Evolutionary conservation across 2,113 vertebrate genomes (phyloP).

Genomic region (Ictalurus punctatus): DNA sequence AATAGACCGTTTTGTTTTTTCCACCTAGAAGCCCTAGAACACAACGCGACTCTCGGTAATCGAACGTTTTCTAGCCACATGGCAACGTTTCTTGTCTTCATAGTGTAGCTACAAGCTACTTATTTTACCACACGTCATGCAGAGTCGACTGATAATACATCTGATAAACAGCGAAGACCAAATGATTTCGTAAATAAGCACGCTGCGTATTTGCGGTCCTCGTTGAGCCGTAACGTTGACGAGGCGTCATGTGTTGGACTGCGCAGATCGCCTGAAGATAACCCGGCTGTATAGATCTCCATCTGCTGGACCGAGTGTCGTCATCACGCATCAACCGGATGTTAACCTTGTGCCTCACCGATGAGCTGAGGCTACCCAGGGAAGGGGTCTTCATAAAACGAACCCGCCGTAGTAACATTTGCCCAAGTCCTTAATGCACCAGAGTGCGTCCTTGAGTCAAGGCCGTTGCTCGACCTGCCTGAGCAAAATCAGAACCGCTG

Average conservation of each 20-base stretch:
- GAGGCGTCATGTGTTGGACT: not conserved
- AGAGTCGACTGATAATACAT: too few species aligned
- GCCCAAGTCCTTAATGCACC: not conserved
- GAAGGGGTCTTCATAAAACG: not conserved
- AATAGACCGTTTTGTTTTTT: slow-evolving; percentile 5
- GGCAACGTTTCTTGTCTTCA: not conserved
- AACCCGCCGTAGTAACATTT: not conserved
- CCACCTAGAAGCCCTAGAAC: not conserved
- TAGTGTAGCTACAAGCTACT: not conserved
- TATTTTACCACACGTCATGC: too few species aligned
- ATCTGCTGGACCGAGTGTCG: not conserved
- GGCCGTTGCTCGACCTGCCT: not conserved
- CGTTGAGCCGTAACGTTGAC: not conserved
- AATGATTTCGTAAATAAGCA: not conserved
- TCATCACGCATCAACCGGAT: slow-evolving; percentile 1
- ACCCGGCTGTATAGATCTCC: slow-evolving; percentile 33
- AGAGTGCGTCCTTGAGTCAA: not conserved
- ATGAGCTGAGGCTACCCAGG: not conserved
- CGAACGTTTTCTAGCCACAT: not conserved
- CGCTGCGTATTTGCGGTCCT: not conserved
- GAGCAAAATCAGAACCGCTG: not conserved
- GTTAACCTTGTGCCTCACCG: slow-evolving; percentile 1
- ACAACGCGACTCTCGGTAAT: not conserved
- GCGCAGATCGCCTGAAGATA: slow-evolving; percentile 45
- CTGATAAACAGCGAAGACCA: not conserved